A percentile compares a stretch with the other conserved stretches of the same genome.
phyloP scores from a whole-genome alignment of 2,888 invertebrate species.

The Phengaris arion region DNA sequence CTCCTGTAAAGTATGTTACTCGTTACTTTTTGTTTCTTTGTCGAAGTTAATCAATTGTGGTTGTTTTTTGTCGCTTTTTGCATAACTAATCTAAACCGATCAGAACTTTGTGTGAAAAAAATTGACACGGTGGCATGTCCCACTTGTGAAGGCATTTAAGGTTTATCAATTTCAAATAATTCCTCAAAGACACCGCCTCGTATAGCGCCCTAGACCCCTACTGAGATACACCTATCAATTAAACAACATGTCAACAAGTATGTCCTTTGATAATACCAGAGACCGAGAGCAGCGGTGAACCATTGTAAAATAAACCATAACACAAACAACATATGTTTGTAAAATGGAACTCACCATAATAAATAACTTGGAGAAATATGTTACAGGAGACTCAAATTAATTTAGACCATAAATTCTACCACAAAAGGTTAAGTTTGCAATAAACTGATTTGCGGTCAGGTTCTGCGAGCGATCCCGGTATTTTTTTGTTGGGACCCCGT shows the following conservation, averaged over 20 bases:
- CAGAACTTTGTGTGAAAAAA: conserved; percentile 46
- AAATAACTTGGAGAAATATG: conserved; percentile 39
- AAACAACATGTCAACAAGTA: conserved; percentile 80
- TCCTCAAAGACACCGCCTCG: conserved; percentile 72
- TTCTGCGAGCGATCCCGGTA: conserved; percentile 70
- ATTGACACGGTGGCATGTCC: conserved; percentile 74
- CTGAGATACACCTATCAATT: conserved; percentile 78
- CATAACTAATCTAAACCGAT: conserved; percentile 22
- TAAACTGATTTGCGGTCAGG: conserved; percentile 46
- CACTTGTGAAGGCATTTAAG: conserved; percentile 71
- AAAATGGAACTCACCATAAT: conserved; percentile 51
- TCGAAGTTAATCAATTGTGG: conserved; percentile 8
- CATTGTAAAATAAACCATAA: conserved; percentile 64
- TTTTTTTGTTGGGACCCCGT: conserved; percentile 68
- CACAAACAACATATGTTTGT: conserved; percentile 57
- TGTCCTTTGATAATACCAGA: conserved; percentile 71
- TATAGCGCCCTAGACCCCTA: conserved; percentile 69
- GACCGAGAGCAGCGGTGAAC: conserved; percentile 48
- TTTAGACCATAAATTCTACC: conserved; percentile 22
- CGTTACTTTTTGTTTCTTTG: conserved; percentile 3
- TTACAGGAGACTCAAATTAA: conserved; percentile 4
- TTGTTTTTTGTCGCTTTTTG: conserved; percentile 12
- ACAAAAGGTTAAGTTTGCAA: conserved; percentile 21
- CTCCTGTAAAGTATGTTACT: background rate
- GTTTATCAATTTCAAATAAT: conserved; percentile 77